These are phyloP conservation scores for Mamestra brassicae DNA, from an alignment of 2,888 invertebrate species.

Conservation along the genomic window DNA sequence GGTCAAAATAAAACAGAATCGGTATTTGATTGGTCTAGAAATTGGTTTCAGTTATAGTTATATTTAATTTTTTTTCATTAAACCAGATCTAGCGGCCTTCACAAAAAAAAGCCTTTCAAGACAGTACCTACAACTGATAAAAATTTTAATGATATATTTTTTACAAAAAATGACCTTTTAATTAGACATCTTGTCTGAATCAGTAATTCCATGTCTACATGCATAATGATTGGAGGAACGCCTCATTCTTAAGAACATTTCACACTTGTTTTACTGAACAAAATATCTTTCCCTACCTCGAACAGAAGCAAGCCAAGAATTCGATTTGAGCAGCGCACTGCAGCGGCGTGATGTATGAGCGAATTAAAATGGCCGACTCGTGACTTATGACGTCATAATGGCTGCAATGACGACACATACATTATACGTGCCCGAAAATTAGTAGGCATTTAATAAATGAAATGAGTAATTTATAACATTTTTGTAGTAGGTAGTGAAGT, in stretches of 20 bases:
- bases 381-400: slow-evolving; percentile 75
- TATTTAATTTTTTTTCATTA: too few species aligned
- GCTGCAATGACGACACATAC: slow-evolving; percentile 44
- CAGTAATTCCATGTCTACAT: neutral
- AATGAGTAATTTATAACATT: too few species aligned
- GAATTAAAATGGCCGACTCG: slow-evolving; percentile 78
- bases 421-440: slow-evolving; percentile 51
- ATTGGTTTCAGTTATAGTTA: too few species aligned
- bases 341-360: slow-evolving; percentile 76
- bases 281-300: slow-evolving; percentile 21
- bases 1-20: neutral
- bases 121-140: too few species aligned
- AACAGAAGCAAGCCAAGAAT: slow-evolving; percentile 71
- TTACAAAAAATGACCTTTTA: too few species aligned
- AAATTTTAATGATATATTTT: too few species aligned
- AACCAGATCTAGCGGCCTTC: too few species aligned
- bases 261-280: slow-evolving; percentile 30
- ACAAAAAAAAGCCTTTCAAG: too few species aligned
- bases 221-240: neutral
- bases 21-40: too few species aligned
- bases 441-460: slow-evolving; percentile 30
- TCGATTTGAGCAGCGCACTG: slow-evolving; percentile 73
- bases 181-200: too few species aligned
- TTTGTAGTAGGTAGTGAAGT: too few species aligned
- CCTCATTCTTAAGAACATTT: neutral